phyloP scores from a whole-genome alignment of 2,888 invertebrate species.

The Parnassius glacialis region DNA sequence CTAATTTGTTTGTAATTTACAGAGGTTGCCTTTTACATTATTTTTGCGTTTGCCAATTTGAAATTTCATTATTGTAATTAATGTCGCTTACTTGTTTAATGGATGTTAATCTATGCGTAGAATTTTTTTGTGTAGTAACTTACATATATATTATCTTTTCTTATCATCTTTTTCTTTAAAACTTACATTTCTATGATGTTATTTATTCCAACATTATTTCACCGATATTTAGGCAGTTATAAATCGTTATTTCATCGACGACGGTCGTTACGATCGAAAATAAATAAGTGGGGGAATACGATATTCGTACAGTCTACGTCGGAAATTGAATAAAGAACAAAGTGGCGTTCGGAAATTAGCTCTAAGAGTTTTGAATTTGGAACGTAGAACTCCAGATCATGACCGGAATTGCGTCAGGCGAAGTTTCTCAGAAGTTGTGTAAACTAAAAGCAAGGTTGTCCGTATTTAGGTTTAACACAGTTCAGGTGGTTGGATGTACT shows the following conservation, averaged over 20 bases:
- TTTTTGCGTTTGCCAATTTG: constrained; percentile 28
- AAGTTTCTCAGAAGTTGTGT: constrained; percentile 71
- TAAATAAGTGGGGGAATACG: constrained; percentile 45
- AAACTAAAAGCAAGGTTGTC: constrained; percentile 58
- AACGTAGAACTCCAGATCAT: constrained; percentile 63
- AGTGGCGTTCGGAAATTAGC: constrained; percentile 79
- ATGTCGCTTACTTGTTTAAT: constrained; percentile 66
- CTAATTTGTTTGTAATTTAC: too few relatives aligned
- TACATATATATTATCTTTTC: constrained; percentile 1
- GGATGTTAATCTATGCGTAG: constrained; percentile 55
- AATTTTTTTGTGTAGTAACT: constrained; percentile 47
- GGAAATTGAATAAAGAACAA: constrained; percentile 80
- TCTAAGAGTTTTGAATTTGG: constrained; percentile 71
- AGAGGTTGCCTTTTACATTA: too few relatives aligned
- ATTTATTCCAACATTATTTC: constrained; percentile 2
- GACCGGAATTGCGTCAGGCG: constrained; percentile 77
- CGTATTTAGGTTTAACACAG: constrained; percentile 51
- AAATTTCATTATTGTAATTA: constrained; percentile 50
- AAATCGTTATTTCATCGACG: not conserved
- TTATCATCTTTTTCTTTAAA: constrained; percentile 1
- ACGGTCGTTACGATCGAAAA: constrained; percentile 9
- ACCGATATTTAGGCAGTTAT: not conserved
- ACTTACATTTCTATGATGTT: not conserved
- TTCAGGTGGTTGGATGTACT: constrained; percentile 3
- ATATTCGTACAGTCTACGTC: constrained; percentile 61